Percentiles rank a stretch among this genome's conserved stretches.
Evolutionary conservation across 2,797 vertebrate genomes (phyloP).

Genomic region (Neosilurus mollespiculum): DNA sequence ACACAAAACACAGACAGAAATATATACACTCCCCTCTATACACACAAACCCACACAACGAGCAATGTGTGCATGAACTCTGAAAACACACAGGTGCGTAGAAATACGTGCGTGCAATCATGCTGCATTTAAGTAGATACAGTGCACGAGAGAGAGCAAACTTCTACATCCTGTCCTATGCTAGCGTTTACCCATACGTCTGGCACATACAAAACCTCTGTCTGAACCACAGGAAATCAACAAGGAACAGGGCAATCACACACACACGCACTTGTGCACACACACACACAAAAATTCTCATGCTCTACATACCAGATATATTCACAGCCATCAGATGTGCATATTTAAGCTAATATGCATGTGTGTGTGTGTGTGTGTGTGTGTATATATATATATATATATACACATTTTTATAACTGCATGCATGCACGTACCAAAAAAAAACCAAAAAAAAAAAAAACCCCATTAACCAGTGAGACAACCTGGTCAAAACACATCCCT

Average conservation of each 20-base stretch:
- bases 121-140: conserved; percentile 51
- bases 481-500: neutral
- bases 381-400: neutral
- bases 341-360: neutral
- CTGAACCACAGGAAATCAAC: conserved; percentile 80
- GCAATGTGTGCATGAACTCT: conserved; percentile 6
- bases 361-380: neutral
- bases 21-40: no score
- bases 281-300: conserved; percentile 39
- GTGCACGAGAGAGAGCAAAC: conserved; percentile 51
- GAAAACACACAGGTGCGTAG: conserved; percentile 38
- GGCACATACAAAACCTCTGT: conserved; percentile 78
- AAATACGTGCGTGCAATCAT: conserved; percentile 41
- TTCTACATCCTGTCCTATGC: conserved; percentile 70
- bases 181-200: conserved; percentile 69
- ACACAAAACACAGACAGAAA: no score
- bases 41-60: neutral
- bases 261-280: conserved; percentile 40
- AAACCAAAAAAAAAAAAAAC: no score
- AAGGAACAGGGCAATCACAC: conserved; percentile 47
- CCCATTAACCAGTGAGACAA: no score
- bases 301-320: neutral
- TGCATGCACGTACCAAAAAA: neutral
- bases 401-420: neutral
- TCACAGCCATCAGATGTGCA: neutral